phyloP scores from a whole-genome alignment of 1,140 invertebrate species.

The Temnothorax curvispinosus region DNA sequence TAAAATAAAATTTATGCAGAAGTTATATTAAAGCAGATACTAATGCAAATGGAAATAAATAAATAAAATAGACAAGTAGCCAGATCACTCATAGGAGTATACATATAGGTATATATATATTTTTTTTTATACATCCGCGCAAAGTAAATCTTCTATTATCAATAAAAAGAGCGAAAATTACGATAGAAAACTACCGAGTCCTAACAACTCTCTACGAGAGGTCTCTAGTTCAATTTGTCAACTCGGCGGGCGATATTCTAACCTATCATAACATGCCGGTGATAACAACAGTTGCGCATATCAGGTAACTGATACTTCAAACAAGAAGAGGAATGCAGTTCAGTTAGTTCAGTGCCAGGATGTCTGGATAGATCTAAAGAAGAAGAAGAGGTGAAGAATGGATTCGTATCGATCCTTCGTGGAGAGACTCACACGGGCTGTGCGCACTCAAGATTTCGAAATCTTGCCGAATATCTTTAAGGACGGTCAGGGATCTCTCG shows the following conservation, averaged over 20 bases:
- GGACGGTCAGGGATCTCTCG: conserved; percentile 64
- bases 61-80: neutral
- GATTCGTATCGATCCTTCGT: conserved; percentile 72
- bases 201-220: too few relatives aligned
- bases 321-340: neutral
- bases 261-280: too few relatives aligned
- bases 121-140: too few relatives aligned
- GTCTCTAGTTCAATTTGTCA: too few relatives aligned
- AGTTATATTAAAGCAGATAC: neutral
- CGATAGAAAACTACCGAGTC: too few relatives aligned
- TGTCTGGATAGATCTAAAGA: neutral
- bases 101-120: too few relatives aligned
- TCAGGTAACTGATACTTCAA: neutral
- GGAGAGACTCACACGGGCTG: conserved; percentile 60
- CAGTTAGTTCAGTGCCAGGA: too few relatives aligned
- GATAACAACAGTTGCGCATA: too few relatives aligned
- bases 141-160: too few relatives aligned
- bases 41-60: neutral
- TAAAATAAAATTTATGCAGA: neutral
- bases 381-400: conserved; percentile 65
- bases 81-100: too few relatives aligned
- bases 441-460: conserved; percentile 32
- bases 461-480: conserved; percentile 62
- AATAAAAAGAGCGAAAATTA: too few relatives aligned
- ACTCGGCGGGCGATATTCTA: too few relatives aligned